Evolutionary conservation across 2,113 vertebrate genomes (phyloP).

Genomic region (Ammodytes marinus): DNA sequence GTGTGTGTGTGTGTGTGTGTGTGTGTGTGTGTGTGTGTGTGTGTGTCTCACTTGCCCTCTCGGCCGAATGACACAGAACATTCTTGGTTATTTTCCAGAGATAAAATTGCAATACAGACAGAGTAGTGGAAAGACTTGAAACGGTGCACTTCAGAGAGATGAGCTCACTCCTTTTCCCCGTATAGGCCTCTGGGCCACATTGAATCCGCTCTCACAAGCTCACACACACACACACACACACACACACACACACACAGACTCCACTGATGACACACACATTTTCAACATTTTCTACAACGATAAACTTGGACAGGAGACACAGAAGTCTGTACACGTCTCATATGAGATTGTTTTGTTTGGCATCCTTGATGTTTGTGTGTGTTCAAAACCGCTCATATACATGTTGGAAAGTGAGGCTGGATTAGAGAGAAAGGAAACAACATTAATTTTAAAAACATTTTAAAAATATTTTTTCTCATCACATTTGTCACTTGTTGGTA

Average conservation of each 20-base stretch:
- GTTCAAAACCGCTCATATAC: neutral
- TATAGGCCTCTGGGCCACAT: slow-evolving; percentile 61
- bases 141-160: slow-evolving; percentile 48
- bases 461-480: neutral
- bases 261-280: slow-evolving; percentile 38
- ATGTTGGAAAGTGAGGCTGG: neutral
- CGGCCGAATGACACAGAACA: slow-evolving; percentile 55
- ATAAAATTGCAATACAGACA: slow-evolving; percentile 68
- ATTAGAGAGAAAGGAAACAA: neutral
- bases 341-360: slow-evolving; percentile 7
- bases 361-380: neutral
- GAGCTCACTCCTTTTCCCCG: slow-evolving; percentile 69
- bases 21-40: too few species aligned
- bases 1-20: too few species aligned
- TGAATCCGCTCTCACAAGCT: slow-evolving; percentile 41
- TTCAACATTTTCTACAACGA: slow-evolving; percentile 41
- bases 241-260: slow-evolving; percentile 22
- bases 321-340: neutral
- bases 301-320: slow-evolving; percentile 20
- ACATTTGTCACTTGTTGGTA: neutral
- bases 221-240: too few species aligned
- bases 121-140: slow-evolving; percentile 68
- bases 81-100: slow-evolving; percentile 72
- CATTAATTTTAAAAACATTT: neutral
- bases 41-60: slow-evolving; percentile 23